Percentiles rank a stretch among this genome's conserved stretches.
Evolutionary conservation across 2,113 vertebrate species (phyloP).

Genomic region (Xiphorhynchus elegans): DNA sequence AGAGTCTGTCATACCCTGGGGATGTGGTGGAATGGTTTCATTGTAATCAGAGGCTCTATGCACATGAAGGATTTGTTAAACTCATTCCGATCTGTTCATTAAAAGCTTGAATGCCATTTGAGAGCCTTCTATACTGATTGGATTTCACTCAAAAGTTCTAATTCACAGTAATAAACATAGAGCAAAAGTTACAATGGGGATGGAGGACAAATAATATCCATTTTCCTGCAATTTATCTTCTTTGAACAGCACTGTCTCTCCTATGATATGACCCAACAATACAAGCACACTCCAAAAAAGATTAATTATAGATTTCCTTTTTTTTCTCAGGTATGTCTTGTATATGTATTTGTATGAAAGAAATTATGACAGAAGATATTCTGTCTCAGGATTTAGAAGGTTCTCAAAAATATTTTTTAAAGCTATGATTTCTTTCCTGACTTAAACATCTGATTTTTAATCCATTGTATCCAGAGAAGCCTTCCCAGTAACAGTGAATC

Average conservation of each 20-base stretch:
- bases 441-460: neutral
- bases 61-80: conserved; percentile 47
- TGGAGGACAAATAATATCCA: neutral
- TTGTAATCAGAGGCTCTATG: conserved; percentile 21
- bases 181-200: neutral
- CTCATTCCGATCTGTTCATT: conserved; percentile 56
- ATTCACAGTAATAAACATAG: neutral
- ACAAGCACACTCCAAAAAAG: neutral
- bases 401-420: neutral
- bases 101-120: conserved; percentile 47
- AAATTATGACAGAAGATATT: neutral
- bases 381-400: neutral
- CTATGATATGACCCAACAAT: neutral
- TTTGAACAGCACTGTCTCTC: neutral
- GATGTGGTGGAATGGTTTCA: conserved; percentile 15
- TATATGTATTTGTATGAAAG: neutral
- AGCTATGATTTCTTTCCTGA: neutral
- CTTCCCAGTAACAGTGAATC: neutral
- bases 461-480: neutral
- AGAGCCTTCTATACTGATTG: conserved; percentile 11
- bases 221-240: neutral
- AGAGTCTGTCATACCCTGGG: neutral
- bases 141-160: conserved; percentile 47
- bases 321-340: neutral
- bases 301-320: neutral